Percentiles rank a stretch among this genome's conserved stretches.
phyloP scores from a whole-genome alignment of 2,113 vertebrate genomes.

The Paraplagusia blochii region DNA sequence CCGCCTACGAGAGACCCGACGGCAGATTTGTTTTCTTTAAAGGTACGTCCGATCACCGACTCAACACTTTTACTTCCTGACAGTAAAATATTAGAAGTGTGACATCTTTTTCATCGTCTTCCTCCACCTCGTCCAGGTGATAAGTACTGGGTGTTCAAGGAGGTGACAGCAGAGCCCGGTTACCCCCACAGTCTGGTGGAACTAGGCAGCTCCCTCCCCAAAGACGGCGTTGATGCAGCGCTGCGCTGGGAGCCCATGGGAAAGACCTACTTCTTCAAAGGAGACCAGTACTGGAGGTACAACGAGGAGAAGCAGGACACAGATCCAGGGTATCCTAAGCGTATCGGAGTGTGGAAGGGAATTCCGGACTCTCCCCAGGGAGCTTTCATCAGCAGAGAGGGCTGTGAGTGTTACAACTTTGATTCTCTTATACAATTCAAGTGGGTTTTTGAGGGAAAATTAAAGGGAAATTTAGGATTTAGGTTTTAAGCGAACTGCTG shows the following conservation, averaged over 20 bases:
- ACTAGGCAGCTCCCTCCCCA: slow-evolving; percentile 88
- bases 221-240: slow-evolving; percentile 93
- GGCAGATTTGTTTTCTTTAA: slow-evolving; percentile 98
- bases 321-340: slow-evolving; percentile 93
- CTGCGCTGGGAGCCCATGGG: slow-evolving; percentile 95
- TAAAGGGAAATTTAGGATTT: too few species aligned
- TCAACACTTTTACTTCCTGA: too few species aligned
- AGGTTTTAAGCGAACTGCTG: too few species aligned
- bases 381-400: slow-evolving; percentile 96
- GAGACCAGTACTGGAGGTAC: slow-evolving; percentile 96
- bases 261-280: slow-evolving; percentile 99
- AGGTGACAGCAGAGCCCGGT: slow-evolving; percentile 90
- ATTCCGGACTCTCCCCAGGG: slow-evolving; percentile 92
- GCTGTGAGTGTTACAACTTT: slow-evolving; percentile 77
- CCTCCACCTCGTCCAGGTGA: slow-evolving; percentile 77
- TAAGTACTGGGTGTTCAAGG: slow-evolving; percentile 97
- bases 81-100: too few species aligned
- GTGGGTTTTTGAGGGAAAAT: too few species aligned
- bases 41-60: slow-evolving; percentile 73
- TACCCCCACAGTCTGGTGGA: slow-evolving; percentile 93
- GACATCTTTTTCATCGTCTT: background rate
- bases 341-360: slow-evolving; percentile 94
- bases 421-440: too few species aligned
- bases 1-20: slow-evolving; percentile 93
- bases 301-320: slow-evolving; percentile 90